Base-by-base conservation (phyloP, 2,888 invertebrate species). In the Clistopyga incitator region DNA sequence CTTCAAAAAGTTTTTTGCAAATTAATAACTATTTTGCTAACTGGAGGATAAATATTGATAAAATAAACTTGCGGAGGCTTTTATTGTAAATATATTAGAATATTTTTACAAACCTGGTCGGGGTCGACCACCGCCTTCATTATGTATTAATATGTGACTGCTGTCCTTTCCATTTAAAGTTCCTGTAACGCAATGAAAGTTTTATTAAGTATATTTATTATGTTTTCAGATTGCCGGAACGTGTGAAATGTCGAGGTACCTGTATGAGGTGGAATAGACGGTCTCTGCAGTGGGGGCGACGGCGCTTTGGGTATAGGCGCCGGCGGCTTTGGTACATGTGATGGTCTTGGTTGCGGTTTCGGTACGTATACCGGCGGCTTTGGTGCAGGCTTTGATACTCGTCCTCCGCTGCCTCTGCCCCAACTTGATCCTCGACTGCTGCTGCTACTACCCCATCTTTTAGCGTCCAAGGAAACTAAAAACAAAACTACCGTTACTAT, bases 121-220 rank as follows among this genome's bases (percentile, higher is more conserved):
- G 18, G 47, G 81, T 50, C 83, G 84, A 18, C 88, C 87, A 64
- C 88, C 86, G 38, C 88, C 85, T 70, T 90, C 89, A 6, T 76
- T 61, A 0, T 84, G 52, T 61, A 89, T 29, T 6, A 89, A 81
- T 15, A 54, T 13, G 1, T 79, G 77, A 61, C 86, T 87, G 38
- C 81, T 29, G 76, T 88, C 82, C 13, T 70, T 79, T 34, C 15
- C 50, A 50, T 13, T 52, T 11, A 15, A 47, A 11, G 68, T 6
- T 2, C 56, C 82, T 82, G 20, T 8, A 38, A 11, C 34, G 67
- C 3, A 38, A 42, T 47, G n/a, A 54, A 42, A 50, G 56, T 61
- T 29, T 42, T 1, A 23, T 15, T 20, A 65, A 65, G 8, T 2
- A 4, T 11, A 13, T 6, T 8, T 25, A 13, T 56, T 23, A 25